Evolutionary conservation across 2,888 invertebrate genomes (phyloP).

Genomic region (Nomada ruficornis): DNA sequence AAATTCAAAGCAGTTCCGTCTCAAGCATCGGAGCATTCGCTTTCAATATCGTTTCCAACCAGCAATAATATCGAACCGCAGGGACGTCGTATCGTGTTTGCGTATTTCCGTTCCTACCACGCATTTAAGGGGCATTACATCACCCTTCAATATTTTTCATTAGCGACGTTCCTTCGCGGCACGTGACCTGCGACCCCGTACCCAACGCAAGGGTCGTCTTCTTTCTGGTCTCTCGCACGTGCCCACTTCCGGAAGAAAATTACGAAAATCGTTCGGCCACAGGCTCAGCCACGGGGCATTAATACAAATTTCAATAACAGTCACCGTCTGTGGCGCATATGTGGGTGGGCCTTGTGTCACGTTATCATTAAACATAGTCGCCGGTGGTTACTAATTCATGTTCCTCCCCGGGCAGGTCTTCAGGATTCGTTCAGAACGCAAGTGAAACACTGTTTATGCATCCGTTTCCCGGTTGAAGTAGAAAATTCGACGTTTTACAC

Average conservation of each 20-base stretch:
- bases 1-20: conserved; percentile 18
- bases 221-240: conserved; percentile 29
- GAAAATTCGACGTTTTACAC: conserved; percentile 32
- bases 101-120: conserved; percentile 32
- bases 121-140: conserved; percentile 42
- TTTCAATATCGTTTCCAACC: conserved; percentile 16
- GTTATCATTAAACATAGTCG: conserved; percentile 13
- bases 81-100: conserved; percentile 31
- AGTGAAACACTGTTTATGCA: conserved; percentile 27
- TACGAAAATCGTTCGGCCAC: conserved; percentile 53
- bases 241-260: conserved; percentile 36
- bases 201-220: not conserved
- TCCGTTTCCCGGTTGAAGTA: conserved; percentile 14
- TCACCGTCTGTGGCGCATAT: conserved; percentile 52
- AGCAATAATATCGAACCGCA: conserved; percentile 38
- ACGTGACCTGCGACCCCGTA: conserved; percentile 59
- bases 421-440: conserved; percentile 48
- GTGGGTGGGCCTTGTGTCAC: conserved; percentile 28
- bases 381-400: conserved; percentile 62
- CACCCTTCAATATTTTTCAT: conserved; percentile 56
- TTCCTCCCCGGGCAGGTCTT: conserved; percentile 46
- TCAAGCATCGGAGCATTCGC: conserved; percentile 17
- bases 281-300: conserved; percentile 70
- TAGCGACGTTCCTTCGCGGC: conserved; percentile 44
- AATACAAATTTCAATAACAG: conserved; percentile 78